Base-by-base conservation (phyloP, 2,797 vertebrate species). In the Triplophysa yarkandensis region DNA sequence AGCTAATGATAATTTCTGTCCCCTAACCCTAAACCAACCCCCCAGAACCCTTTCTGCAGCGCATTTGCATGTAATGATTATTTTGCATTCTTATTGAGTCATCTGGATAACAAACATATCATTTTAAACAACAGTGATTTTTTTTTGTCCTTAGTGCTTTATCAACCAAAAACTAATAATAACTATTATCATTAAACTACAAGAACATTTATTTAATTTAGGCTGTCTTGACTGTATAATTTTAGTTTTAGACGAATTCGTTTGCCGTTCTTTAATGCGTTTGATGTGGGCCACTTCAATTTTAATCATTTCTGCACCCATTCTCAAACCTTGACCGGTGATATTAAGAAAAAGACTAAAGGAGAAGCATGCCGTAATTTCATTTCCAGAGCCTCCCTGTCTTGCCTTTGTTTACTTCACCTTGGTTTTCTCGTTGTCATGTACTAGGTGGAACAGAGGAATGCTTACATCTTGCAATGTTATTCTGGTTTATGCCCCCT, bases 391-490 rank as follows among this genome's bases (percentile, higher is more conserved):
- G 13, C 19, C 7, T 54, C 9, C 25, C 30, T 32, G 10, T 55
- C 61, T 41, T 55, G 27, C 3, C 11, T 62, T 72, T 52, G 23
- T 11, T 63, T 65, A 13, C 14, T 44, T 64, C n/a, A 43, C 61
- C 71, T 65, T 57, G 61, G 13, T 10, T n/a, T 65, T 55, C 8
- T 43, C 11, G 11, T 55, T 57, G 13, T 44, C 34, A 32, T n/a
- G 34, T 32, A 44, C 9, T 4, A n/a, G 17, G 6, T 25, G 36
- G 23, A 34, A 34, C 6, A 39, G 4, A 57, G n/a, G 25, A 67
- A 44, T n/a, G 36, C 3, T 4, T 30, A n/a, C 27, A 65, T 43
- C 28, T 54, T 30, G 7, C 16, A 36, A n/a, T 17, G 4, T 30
- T 43, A 17, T 30, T 30, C 17, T 9, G 3, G 1, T 43, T 10